Evolutionary conservation across 2,888 invertebrate genomes (phyloP).

Genomic region (Standfussiana lucernea): DNA sequence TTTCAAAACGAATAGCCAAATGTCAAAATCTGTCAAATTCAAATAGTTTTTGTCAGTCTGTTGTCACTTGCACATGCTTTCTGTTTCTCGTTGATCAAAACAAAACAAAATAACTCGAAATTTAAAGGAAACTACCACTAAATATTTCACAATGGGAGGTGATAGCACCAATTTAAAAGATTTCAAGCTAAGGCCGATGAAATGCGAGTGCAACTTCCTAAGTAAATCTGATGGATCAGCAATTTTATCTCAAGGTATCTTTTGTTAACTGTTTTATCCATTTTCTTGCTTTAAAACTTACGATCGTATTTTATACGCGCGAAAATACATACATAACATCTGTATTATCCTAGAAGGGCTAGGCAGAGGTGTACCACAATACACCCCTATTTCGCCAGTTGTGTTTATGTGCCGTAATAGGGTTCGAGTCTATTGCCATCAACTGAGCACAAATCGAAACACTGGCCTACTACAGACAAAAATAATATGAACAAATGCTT

Average conservation of each 20-base stretch:
- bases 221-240: slow-evolving; percentile 95
- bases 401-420: neutral
- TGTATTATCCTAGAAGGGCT: neutral
- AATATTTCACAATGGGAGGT: slow-evolving; percentile 72
- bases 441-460: too few relatives aligned
- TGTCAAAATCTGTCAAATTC: neutral
- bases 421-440: neutral
- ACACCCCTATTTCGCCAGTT: neutral
- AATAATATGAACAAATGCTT: neutral
- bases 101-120: slow-evolving; percentile 22
- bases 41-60: neutral
- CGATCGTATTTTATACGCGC: too few relatives aligned
- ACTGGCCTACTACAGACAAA: neutral
- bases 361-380: neutral
- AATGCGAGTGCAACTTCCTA: slow-evolving; percentile 93
- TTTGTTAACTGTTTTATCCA: neutral
- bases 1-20: slow-evolving; percentile 13
- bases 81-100: neutral
- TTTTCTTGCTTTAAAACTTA: neutral
- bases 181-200: slow-evolving; percentile 88
- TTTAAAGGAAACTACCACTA: neutral
- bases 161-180: slow-evolving; percentile 75
- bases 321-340: too few relatives aligned
- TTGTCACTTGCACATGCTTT: slow-evolving; percentile 36
- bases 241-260: slow-evolving; percentile 94